A percentile compares a stretch with the other conserved stretches of the same genome.
Evolutionary conservation across 2,888 invertebrate species (phyloP).

Genomic region (Caenorhabditis wallacei): DNA sequence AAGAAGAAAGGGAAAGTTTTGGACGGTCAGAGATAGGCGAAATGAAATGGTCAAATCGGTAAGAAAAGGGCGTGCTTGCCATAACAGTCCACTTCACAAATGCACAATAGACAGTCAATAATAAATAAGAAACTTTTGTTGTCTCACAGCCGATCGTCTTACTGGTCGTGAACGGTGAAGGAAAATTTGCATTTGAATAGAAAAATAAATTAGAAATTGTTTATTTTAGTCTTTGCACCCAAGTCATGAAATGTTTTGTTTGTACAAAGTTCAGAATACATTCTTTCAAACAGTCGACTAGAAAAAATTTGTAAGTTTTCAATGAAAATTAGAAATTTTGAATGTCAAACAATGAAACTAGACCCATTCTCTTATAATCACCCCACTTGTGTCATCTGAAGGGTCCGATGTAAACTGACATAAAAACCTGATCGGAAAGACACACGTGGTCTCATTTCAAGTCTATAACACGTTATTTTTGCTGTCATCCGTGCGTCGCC

Average conservation of each 20-base stretch:
- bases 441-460: slow-evolving; percentile 49
- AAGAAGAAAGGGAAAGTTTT: neutral
- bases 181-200: slow-evolving; percentile 47
- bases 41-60: slow-evolving; percentile 20
- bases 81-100: slow-evolving; percentile 42
- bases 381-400: slow-evolving; percentile 44
- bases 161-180: slow-evolving; percentile 46
- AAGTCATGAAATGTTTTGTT: slow-evolving; percentile 40
- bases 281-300: neutral
- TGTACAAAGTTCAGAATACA: slow-evolving; percentile 52
- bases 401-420: slow-evolving; percentile 49
- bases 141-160: slow-evolving; percentile 33
- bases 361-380: slow-evolving; percentile 11
- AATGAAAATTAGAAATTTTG: neutral
- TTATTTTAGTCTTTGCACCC: slow-evolving; percentile 43
- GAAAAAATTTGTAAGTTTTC: neutral
- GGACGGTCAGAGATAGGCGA: slow-evolving; percentile 15
- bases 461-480: slow-evolving; percentile 61
- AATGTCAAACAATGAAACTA: slow-evolving; percentile 14
- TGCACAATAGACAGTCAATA: slow-evolving; percentile 62
- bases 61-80: slow-evolving; percentile 38
- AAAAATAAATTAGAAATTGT: neutral
- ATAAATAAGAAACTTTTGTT: slow-evolving; percentile 62
- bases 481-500: slow-evolving; percentile 35
- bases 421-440: slow-evolving; percentile 39